Conservation (phyloP, 2,113 vertebrate genomes). For the Oostethus manadensis region DNA sequence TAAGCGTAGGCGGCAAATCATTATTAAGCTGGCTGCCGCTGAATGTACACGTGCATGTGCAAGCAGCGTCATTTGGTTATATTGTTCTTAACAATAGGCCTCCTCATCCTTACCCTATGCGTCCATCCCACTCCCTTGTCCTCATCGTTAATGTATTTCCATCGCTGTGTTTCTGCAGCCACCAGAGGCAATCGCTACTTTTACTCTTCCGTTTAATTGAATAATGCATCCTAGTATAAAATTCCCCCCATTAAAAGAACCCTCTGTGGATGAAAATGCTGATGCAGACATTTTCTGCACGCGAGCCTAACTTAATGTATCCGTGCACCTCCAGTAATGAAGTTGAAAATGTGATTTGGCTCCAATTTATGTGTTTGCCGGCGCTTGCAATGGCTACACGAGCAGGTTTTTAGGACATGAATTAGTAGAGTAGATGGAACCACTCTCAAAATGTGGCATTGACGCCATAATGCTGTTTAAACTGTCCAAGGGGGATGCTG, state of each 20-base stretch:
- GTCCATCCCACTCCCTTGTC: background rate
- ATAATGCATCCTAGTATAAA: constrained; percentile 58
- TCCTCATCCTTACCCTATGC: background rate
- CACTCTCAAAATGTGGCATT: too few species aligned
- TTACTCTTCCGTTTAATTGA: constrained; percentile 54
- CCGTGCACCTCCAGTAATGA: constrained; percentile 55
- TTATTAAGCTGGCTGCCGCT: constrained; percentile 33
- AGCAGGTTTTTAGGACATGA: constrained; percentile 13
- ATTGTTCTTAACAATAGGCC: background rate
- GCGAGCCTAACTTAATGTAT: constrained; percentile 52
- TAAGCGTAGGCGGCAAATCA: constrained; percentile 21
- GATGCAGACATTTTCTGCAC: constrained; percentile 56
- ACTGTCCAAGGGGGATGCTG: too few species aligned
- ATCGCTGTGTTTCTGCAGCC: constrained; percentile 28
- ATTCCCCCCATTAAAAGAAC: constrained; percentile 58
- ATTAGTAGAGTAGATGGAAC: background rate
- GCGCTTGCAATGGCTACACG: constrained; percentile 8
- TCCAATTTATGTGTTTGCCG: constrained; percentile 35
- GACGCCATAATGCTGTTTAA: too few species aligned
- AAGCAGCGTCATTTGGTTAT: background rate
- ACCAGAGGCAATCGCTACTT: constrained; percentile 34
- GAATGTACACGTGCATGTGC: constrained; percentile 10
- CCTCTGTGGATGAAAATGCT: constrained; percentile 58
- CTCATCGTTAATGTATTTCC: background rate
- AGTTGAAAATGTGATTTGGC: constrained; percentile 44